Conservation (phyloP, 1,140 invertebrate genomes). For the Choristoneura fumiferana region DNA sequence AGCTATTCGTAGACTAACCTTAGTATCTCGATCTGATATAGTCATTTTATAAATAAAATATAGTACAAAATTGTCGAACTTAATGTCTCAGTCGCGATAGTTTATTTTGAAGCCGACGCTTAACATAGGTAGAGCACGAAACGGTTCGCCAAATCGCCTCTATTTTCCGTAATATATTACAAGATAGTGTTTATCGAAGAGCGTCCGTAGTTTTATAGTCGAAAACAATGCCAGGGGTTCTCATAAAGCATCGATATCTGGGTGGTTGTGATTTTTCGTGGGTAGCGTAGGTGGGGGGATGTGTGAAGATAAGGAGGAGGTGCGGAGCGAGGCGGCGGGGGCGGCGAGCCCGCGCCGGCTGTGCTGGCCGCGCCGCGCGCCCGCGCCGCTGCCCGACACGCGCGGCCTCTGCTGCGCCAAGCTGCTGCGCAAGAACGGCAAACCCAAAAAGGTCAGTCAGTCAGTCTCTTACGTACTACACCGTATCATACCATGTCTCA, state of each 20-base stretch:
- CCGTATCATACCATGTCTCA: no score
- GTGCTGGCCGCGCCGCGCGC: conserved; percentile 62
- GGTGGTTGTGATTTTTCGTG: conserved; percentile 56
- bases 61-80: conserved; percentile 69
- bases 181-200: conserved; percentile 52
- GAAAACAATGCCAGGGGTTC: conserved; percentile 67
- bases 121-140: conserved; percentile 17
- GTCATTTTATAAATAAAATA: conserved; percentile 35
- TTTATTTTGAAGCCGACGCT: conserved; percentile 19
- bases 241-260: conserved; percentile 70
- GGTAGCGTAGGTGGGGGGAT: conserved; percentile 48
- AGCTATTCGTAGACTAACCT: conserved; percentile 43
- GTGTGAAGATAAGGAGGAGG: conserved; percentile 73
- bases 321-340: conserved; percentile 56
- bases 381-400: conserved; percentile 66
- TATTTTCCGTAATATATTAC: conserved; percentile 55
- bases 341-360: conserved; percentile 54
- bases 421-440: conserved; percentile 67
- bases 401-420: conserved; percentile 71
- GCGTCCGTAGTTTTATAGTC: conserved; percentile 49
- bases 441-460: conserved; percentile 64
- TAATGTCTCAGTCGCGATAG: conserved; percentile 34
- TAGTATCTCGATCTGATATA: conserved; percentile 37
- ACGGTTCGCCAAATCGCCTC: conserved; percentile 33
- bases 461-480: no score